These are phyloP conservation scores for Nebria brevicollis DNA, from an alignment of 2,888 invertebrate species.

Conservation along the genomic window DNA sequence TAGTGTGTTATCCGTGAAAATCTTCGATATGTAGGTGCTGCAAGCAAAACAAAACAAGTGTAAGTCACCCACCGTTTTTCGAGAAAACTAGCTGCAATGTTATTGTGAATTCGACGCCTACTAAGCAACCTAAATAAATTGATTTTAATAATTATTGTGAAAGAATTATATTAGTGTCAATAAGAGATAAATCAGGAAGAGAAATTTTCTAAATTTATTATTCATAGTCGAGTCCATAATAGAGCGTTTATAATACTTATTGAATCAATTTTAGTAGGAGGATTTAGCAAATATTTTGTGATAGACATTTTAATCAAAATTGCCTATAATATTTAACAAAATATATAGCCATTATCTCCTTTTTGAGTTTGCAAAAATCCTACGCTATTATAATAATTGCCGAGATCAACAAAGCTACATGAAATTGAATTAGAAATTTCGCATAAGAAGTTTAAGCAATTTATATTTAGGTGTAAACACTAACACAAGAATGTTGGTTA, in stretches of 20 bases:
- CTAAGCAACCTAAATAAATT: not conserved
- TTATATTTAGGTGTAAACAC: too few relatives aligned
- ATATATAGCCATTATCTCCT: too few relatives aligned
- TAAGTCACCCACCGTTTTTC: not conserved
- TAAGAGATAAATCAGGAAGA: not conserved
- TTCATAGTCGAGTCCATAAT: not conserved
- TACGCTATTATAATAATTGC: too few relatives aligned
- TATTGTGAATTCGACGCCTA: not conserved
- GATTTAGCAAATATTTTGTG: not conserved
- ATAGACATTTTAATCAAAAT: not conserved
- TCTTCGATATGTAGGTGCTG: not conserved
- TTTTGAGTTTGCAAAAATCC: too few relatives aligned
- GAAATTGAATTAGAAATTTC: too few relatives aligned
- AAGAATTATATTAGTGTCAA: not conserved
- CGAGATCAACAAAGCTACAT: too few relatives aligned
- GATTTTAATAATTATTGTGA: not conserved
- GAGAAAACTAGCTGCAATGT: conserved; percentile 1
- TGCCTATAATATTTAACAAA: too few relatives aligned
- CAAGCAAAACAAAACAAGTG: not conserved
- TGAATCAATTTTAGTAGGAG: not conserved
- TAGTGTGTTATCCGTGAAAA: not conserved
- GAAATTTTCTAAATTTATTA: not conserved
- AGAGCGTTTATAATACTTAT: not conserved
- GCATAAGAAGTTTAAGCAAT: too few relatives aligned
- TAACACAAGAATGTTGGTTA: not conserved